Evolutionary conservation across 92 coral and sea anemone genomes (phyloP).

Genomic region (Phenganax subtilis): DNA sequence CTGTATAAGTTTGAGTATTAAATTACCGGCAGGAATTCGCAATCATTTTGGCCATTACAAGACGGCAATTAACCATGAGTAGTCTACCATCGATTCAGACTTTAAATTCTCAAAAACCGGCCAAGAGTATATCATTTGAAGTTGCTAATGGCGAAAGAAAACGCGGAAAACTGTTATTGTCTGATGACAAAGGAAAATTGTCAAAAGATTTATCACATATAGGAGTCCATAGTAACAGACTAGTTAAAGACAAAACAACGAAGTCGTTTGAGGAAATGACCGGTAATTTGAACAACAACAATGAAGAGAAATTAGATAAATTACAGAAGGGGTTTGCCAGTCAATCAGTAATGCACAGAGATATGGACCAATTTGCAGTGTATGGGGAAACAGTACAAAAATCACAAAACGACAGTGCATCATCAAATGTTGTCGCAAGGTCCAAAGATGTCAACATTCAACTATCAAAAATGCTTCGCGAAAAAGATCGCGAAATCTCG

Average conservation of each 20-base stretch:
- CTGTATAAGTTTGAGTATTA: background rate
- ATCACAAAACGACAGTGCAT: conserved; percentile 39
- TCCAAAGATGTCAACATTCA: conserved; percentile 32
- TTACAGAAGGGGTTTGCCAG: conserved; percentile 37
- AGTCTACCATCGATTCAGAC: conserved; percentile 11
- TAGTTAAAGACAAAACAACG: conserved; percentile 16
- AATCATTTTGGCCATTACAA: background rate
- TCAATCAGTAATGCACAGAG: conserved; percentile 36
- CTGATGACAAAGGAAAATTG: background rate
- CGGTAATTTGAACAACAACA: conserved; percentile 8
- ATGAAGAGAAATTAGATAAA: conserved; percentile 24
- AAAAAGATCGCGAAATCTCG: conserved; percentile 64
- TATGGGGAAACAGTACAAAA: conserved; percentile 27
- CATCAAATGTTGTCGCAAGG: conserved; percentile 12
- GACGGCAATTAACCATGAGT: background rate
- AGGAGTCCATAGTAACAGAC: conserved; percentile 50
- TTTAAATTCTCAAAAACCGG: background rate
- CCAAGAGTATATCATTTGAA: conserved; percentile 23
- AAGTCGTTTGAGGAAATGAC: conserved; percentile 5
- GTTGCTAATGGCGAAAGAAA: background rate
- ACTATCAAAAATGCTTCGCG: conserved; percentile 63
- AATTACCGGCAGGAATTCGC: conserved; percentile 9
- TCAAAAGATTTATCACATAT: background rate
- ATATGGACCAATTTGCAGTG: conserved; percentile 37
- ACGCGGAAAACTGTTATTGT: background rate